phyloP scores from a whole-genome alignment of 2,113 vertebrate species.

The Pachyramphus minor region DNA sequence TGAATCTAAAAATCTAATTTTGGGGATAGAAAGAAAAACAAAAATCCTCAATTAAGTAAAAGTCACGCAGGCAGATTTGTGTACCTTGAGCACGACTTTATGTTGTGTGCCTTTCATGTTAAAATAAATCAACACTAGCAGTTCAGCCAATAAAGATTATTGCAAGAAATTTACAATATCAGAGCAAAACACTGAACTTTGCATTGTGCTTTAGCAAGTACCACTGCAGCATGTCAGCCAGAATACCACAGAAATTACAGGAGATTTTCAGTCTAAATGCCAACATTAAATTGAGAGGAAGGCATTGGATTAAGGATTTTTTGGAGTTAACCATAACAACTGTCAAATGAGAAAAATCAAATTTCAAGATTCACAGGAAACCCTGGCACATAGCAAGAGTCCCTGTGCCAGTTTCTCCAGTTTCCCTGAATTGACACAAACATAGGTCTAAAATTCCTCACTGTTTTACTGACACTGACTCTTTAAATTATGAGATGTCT shows the following conservation, averaged over 20 bases:
- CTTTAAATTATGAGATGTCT: neutral
- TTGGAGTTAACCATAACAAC: neutral
- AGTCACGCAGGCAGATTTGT: neutral
- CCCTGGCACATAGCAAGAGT: neutral
- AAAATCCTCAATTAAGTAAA: neutral
- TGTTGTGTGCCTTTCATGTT: neutral
- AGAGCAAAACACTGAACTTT: neutral
- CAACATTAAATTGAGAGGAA: neutral
- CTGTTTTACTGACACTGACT: neutral
- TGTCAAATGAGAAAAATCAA: neutral
- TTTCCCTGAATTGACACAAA: neutral
- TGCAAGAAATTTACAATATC: neutral
- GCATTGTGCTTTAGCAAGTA: neutral
- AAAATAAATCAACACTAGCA: neutral
- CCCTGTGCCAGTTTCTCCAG: neutral
- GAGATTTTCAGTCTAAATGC: neutral
- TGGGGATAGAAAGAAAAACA: neutral
- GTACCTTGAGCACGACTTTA: neutral
- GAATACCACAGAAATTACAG: neutral
- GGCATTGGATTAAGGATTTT: neutral
- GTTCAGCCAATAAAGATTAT: neutral
- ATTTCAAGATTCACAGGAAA: neutral
- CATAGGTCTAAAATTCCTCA: neutral
- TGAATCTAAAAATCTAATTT: neutral
- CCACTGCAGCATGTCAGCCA: neutral